Evolutionary conservation across 37 sponge, comb jelly and placozoan species (phyloP).

Genomic region (Tethya wilhelma): DNA sequence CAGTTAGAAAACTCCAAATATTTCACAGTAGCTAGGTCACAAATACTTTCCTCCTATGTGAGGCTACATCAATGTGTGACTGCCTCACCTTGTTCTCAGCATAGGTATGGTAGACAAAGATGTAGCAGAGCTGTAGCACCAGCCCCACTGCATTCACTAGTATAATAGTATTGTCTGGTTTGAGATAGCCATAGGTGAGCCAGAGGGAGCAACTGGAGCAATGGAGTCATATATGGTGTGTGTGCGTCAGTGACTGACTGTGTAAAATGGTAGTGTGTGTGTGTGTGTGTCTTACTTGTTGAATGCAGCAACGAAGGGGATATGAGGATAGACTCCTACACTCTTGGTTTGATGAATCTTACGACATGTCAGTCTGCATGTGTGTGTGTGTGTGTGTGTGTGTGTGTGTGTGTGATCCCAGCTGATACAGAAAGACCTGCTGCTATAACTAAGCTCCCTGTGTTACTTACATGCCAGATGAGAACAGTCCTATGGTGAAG

Average conservation of each 20-base stretch:
- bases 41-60: too few relatives aligned
- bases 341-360: slow-evolving; percentile 59
- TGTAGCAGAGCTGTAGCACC: slow-evolving; percentile 47
- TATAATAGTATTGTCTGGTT: slow-evolving; percentile 48
- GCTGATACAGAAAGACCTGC: neutral
- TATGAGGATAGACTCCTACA: slow-evolving; percentile 59
- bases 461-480: slow-evolving; percentile 67
- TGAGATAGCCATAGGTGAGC: slow-evolving; percentile 62
- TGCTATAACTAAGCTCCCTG: too few relatives aligned
- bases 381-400: too few relatives aligned
- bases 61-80: too few relatives aligned
- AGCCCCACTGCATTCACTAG: slow-evolving; percentile 61
- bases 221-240: neutral
- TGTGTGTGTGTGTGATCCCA: too few relatives aligned
- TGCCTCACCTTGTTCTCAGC: slow-evolving; percentile 57
- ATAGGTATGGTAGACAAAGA: slow-evolving; percentile 46
- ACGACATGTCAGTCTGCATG: slow-evolving; percentile 26
- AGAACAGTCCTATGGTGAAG: slow-evolving; percentile 56
- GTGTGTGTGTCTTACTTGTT: slow-evolving; percentile 43
- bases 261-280: neutral
- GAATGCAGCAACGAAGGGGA: slow-evolving; percentile 73
- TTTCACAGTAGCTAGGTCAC: too few relatives aligned
- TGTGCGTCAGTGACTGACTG: neutral
- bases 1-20: too few relatives aligned
- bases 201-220: slow-evolving; percentile 69